Conservation (phyloP, 2,797 vertebrate genomes). For the Cottoperca gobio region DNA sequence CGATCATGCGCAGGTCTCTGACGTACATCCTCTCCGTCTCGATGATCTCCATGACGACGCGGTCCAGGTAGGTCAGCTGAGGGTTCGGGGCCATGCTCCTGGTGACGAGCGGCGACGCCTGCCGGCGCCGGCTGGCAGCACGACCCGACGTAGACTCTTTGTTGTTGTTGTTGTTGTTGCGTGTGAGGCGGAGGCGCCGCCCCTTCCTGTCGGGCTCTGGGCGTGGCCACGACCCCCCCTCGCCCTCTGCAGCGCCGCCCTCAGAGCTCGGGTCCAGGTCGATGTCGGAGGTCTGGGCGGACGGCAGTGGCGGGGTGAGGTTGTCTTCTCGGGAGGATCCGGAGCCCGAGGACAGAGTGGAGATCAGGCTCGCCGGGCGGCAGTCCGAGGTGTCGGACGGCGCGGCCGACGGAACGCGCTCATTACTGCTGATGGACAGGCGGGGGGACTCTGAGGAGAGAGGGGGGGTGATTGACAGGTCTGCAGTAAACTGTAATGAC, state of each 20-base stretch:
- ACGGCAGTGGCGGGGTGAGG: constrained; percentile 55
- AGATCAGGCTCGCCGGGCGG: constrained; percentile 78
- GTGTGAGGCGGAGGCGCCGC: constrained; percentile 2
- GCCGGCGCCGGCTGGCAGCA: constrained; percentile 28
- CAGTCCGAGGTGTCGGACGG: constrained; percentile 74
- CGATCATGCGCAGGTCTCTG: constrained; percentile 92
- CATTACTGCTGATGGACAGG: constrained; percentile 85
- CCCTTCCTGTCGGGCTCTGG: constrained; percentile 23
- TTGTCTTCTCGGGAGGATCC: constrained; percentile 74
- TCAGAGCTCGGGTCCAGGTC: constrained; percentile 54
- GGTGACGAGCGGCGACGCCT: constrained; percentile 13
- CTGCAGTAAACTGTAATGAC: background rate
- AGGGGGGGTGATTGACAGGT: too few relatives aligned
- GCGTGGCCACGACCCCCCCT: constrained; percentile 5
- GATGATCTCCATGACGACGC: constrained; percentile 94
- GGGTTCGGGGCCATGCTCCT: constrained; percentile 72
- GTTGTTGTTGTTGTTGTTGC: constrained; percentile 84
- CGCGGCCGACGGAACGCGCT: constrained; percentile 79
- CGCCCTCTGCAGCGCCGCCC: background rate
- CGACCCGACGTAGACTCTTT: constrained; percentile 6
- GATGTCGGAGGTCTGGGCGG: constrained; percentile 7
- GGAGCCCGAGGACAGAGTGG: constrained; percentile 83
- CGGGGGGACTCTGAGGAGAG: constrained; percentile 69
- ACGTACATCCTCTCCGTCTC: constrained; percentile 96
- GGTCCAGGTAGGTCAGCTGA: constrained; percentile 91